Evolutionary conservation across 2,113 vertebrate genomes (phyloP).

Genomic region (Rissa tridactyla): DNA sequence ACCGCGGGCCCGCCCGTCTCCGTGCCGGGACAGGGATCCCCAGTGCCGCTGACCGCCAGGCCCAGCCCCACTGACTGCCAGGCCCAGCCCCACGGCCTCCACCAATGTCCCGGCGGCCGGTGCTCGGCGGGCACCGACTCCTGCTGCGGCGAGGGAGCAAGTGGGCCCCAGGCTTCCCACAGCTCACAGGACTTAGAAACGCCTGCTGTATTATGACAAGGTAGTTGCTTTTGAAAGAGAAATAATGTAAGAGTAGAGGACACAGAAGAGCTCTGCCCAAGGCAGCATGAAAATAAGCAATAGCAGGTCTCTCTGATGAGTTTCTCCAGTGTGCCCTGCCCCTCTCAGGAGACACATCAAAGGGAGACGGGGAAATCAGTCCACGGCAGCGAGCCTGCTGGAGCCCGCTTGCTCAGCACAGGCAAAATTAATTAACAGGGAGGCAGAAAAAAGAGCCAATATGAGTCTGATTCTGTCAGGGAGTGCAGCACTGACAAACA

Average conservation of each 20-base stretch:
- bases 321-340: neutral
- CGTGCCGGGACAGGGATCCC: accelerated
- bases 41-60: neutral
- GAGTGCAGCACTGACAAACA: neutral
- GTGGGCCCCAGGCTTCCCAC: neutral
- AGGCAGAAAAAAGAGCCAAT: slow-evolving; percentile 2
- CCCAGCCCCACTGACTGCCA: no score
- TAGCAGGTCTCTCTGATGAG: neutral
- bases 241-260: neutral
- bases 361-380: slow-evolving; percentile 40
- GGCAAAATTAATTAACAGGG: slow-evolving; percentile 51
- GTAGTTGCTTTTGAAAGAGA: neutral
- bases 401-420: slow-evolving; percentile 55
- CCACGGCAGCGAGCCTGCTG: neutral
- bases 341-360: slow-evolving; percentile 42
- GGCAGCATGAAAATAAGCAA: slow-evolving; percentile 9
- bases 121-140: accelerated
- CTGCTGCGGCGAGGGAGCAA: neutral
- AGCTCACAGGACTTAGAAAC: neutral
- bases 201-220: accelerated
- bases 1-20: accelerated
- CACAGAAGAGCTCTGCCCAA: slow-evolving; percentile 33
- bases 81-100: no score
- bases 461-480: neutral
- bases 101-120: accelerated